These are phyloP conservation scores for Andricus curvator DNA, from an alignment of 2,888 invertebrate genomes.

Conservation along the genomic window DNA sequence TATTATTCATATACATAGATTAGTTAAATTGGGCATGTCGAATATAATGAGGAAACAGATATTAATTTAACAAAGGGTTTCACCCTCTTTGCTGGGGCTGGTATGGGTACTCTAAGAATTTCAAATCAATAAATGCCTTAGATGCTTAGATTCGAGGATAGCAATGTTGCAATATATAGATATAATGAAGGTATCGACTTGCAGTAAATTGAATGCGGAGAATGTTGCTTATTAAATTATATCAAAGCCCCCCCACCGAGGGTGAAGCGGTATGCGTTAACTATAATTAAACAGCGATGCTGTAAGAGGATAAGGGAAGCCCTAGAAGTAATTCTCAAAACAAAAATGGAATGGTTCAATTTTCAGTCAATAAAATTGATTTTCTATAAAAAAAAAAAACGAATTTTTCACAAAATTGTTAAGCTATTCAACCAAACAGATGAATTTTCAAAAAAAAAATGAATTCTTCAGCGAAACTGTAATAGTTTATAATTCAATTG, in stretches of 20 bases:
- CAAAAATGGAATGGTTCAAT: no score
- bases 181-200: not conserved
- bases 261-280: not conserved
- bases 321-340: no score
- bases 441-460: no score
- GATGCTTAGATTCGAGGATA: not conserved
- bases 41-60: not conserved
- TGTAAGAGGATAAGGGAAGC: no score
- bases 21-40: no score
- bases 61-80: not conserved
- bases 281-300: not conserved
- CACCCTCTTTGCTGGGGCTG: not conserved
- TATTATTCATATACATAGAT: no score
- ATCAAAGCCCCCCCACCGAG: not conserved
- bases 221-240: slow-evolving; percentile 2
- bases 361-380: no score
- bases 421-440: no score
- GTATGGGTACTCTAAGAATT: slow-evolving; percentile 5
- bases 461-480: no score
- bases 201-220: not conserved
- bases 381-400: no score
- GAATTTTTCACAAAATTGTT: no score
- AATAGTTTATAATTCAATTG: no score
- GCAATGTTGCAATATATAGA: not conserved
- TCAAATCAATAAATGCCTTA: not conserved